A percentile compares a stretch with the other conserved stretches of the same genome.
Conservation (phyloP, 2,888 invertebrate genomes). For the Eupithecia inturbata region DNA sequence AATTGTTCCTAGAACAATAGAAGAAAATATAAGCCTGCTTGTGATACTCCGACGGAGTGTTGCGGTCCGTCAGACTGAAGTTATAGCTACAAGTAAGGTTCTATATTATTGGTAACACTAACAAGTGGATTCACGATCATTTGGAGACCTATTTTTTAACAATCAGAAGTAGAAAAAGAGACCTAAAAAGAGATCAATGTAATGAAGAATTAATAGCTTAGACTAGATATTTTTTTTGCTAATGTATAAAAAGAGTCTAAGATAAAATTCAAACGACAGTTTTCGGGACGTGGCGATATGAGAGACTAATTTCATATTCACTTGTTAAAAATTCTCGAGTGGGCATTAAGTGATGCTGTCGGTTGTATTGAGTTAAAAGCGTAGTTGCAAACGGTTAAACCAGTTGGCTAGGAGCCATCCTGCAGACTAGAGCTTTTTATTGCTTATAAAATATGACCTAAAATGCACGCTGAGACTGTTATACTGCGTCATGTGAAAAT, state of each 20-base stretch:
- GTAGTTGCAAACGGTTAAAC: slow-evolving; percentile 39
- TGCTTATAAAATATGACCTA: slow-evolving; percentile 41
- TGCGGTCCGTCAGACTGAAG: slow-evolving; percentile 43
- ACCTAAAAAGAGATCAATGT: neutral
- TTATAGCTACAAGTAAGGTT: neutral
- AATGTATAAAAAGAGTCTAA: neutral
- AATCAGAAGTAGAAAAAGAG: neutral
- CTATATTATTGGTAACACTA: neutral
- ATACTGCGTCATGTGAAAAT: slow-evolving; percentile 26
- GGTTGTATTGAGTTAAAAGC: slow-evolving; percentile 41
- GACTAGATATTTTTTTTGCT: neutral
- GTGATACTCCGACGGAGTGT: slow-evolving; percentile 53
- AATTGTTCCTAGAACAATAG: slow-evolving; percentile 77
- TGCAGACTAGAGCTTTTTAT: slow-evolving; percentile 41
- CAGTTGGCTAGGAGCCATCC: slow-evolving; percentile 46
- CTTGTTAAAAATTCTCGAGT: slow-evolving; percentile 17
- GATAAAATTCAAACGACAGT: neutral
- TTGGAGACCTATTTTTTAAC: neutral
- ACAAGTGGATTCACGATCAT: slow-evolving; percentile 14
- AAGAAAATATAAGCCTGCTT: slow-evolving; percentile 67
- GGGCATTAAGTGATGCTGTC: slow-evolving; percentile 25
- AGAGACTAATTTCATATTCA: slow-evolving; percentile 24
- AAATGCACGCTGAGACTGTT: slow-evolving; percentile 30
- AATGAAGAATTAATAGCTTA: neutral
- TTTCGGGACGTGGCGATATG: neutral